Evolutionary conservation across 2,888 invertebrate genomes (phyloP), one percentile per base, ranked within the genome.

Genomic region (Lasioglossum lativentre): DNA sequence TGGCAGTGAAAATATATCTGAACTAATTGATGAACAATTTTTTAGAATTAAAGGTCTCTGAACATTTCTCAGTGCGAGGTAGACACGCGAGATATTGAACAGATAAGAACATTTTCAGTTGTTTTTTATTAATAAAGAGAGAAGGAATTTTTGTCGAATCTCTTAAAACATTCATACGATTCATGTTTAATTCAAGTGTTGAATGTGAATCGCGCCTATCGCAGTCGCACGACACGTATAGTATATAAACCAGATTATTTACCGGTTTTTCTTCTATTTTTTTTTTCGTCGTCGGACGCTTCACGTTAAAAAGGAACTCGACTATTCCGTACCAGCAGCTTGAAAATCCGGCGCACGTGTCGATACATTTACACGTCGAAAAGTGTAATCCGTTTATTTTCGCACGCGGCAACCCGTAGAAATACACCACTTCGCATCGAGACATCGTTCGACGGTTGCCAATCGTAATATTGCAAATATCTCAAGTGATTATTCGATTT

Each of bases 181-280:
- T 63, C 63, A 63, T 63, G 63, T 63, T 30, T 63, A 63, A 63
- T 63, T 63, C 30, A 63, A 6, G 63, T 19, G 63, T 19, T 63
- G 63, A 63, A 63, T 63, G 30, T 63, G 63, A 30, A 63, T 30
- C 19, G 63, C 30, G 63, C 16, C 30, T 8, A 16, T 63, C 30
- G 30, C 63, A 30, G 16, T 63, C 63, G 19, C 30, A 30, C 63
- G 30, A 63, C 30, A 27, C 3, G 63, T 30, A n/a, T n/a, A 16
- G 19, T 19, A 16, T 63, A 19, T 63, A 30, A 63, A 63, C 30
- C 1, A 8, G 63, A 63, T 30, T 30, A 19, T 30, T 30, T 30
- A 30, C n/a, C n/a, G n/a, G n/a, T n/a, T n/a, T n/a, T n/a, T n/a
- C n/a, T 34, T 8, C 3, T 56, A 1, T 56, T n/a, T 52, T 23